phyloP scores from a whole-genome alignment of 2,888 invertebrate species.

The Drosophila anceps region DNA sequence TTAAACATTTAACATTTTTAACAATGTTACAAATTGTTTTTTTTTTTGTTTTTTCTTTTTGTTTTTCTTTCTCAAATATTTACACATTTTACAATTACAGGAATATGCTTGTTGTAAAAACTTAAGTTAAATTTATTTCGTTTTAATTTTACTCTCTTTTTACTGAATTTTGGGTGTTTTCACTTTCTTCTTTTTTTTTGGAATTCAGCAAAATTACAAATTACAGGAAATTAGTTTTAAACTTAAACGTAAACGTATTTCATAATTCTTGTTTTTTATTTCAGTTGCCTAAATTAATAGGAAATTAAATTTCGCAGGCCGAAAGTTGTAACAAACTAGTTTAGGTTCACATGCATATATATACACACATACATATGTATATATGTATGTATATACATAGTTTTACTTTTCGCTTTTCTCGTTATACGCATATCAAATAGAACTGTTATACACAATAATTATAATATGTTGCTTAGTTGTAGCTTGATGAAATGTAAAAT shows the following conservation, averaged over 20 bases:
- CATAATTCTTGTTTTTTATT: slow-evolving; percentile 27
- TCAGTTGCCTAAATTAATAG: slow-evolving; percentile 70
- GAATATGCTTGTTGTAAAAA: slow-evolving; percentile 66
- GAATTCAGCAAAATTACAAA: slow-evolving; percentile 45
- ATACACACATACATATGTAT: slow-evolving; percentile 9
- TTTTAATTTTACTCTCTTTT: slow-evolving; percentile 3
- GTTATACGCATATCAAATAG: slow-evolving; percentile 57
- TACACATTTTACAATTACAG: slow-evolving; percentile 76
- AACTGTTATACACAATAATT: slow-evolving; percentile 45
- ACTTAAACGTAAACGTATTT: slow-evolving; percentile 50
- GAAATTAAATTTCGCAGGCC: slow-evolving; percentile 77
- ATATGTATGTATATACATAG: slow-evolving; percentile 19
- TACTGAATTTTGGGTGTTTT: slow-evolving; percentile 20
- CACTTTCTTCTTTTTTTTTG: slow-evolving; percentile 4
- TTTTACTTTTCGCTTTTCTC: slow-evolving; percentile 31
- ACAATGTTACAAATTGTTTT: slow-evolving; percentile 46
- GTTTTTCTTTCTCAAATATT: slow-evolving; percentile 48
- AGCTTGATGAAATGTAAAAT: slow-evolving; percentile 50
- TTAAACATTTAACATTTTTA: slow-evolving; percentile 54
- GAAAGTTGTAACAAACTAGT: slow-evolving; percentile 62
- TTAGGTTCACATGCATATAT: slow-evolving; percentile 31
- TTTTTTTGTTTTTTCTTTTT: neutral
- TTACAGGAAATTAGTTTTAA: slow-evolving; percentile 56
- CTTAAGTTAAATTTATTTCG: slow-evolving; percentile 47
- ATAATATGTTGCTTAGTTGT: slow-evolving; percentile 49